These are phyloP conservation scores for Tragelaphus buxtoni DNA, from an alignment of 2,113 vertebrate genomes.

Conservation along the genomic window DNA sequence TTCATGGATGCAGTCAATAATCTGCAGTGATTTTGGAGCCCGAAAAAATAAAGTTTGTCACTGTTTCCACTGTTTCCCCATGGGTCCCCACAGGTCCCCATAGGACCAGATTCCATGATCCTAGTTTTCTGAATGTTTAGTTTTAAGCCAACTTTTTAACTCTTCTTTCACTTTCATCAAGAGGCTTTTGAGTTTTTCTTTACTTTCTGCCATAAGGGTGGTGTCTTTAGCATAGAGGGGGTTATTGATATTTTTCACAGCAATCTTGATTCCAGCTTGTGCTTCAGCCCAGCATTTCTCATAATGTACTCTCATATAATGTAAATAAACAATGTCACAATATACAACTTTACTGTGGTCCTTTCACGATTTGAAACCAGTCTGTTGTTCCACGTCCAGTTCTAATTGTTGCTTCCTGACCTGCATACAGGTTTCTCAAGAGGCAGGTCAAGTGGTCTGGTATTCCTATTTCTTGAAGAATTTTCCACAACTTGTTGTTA, in stretches of 20 bases:
- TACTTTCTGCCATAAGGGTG: neutral
- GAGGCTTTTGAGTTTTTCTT: neutral
- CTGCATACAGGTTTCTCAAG: neutral
- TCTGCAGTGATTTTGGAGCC: neutral
- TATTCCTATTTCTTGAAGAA: neutral
- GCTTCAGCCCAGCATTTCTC: neutral
- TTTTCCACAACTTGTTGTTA: neutral
- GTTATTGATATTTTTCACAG: neutral
- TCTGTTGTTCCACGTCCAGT: neutral
- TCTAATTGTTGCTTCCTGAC: neutral
- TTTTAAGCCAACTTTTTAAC: neutral
- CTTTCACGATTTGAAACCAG: neutral
- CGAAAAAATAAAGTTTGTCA: neutral
- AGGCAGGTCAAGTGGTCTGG: neutral
- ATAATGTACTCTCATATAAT: neutral
- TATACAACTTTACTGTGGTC: neutral
- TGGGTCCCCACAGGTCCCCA: neutral
- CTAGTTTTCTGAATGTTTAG: neutral
- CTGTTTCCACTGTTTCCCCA: neutral
- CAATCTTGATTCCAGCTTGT: neutral
- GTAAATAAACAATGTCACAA: neutral
- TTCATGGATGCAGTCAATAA: neutral
- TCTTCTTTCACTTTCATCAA: neutral
- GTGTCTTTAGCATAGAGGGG: neutral
- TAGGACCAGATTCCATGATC: neutral